Base-by-base conservation (phyloP, 92 coral and sea anemone genomes). In the Isaurus tuberculatus region DNA sequence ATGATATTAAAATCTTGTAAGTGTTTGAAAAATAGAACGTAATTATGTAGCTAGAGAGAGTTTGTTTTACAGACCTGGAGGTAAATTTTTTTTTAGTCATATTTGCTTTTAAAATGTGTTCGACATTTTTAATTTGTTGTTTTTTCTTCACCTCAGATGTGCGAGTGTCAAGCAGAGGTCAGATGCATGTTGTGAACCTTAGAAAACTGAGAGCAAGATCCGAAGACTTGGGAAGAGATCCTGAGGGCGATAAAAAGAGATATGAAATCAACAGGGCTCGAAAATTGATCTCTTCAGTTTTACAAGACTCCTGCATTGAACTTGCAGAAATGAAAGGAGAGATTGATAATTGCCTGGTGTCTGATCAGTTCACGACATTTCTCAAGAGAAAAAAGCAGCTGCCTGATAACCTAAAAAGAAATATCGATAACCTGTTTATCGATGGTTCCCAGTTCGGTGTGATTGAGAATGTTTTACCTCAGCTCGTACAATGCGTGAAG, bases 171-270 rank as follows among this genome's bases (percentile, higher is more conserved):
- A 73, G 29, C 53, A 73, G 79, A 73, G 79, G 79, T 9, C 36
- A 73, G 25, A 73, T 73, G 79, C 79, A 73, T 16, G 79, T 73
- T 1, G 63, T 46, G 22, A 73, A 73, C 26, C 65, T 73, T 14
- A 73, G 79, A 25, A 37, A 53, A 29, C 26, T 29, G 61, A 73
- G 16, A 48, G 64, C 46, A 4, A 32, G 48, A 49, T 17, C 79
- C 9, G 79, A 73, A 73, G 79, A 73, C 16, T 5, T 73, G 64
- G 79, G 79, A 49, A 73, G 79, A 46, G 79, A 73, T 73, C 79
- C 79, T 17, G 79, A 48, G 25, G 58, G 23, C 36, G 79, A 73
- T 23, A 73, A 73, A 31, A 30, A 6, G 65, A 73, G 65, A 49
- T 46, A 46, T 26, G 65, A 46, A 14, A 8, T 15, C 2, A 16